Base-by-base conservation (phyloP, 2,113 vertebrate genomes). In the Brachyhypopomus gauderio region DNA sequence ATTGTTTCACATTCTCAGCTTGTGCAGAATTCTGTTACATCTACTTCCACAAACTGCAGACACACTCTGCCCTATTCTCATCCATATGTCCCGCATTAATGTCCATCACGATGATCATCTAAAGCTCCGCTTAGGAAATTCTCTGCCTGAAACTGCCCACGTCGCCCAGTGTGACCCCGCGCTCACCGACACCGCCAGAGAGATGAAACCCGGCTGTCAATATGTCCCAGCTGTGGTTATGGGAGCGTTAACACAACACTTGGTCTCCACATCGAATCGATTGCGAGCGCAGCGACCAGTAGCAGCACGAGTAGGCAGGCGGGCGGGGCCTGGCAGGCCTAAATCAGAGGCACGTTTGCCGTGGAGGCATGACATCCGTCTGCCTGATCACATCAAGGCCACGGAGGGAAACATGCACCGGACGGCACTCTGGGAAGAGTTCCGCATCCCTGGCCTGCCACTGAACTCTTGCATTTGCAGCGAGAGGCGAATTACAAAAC, bases 181-280 rank as follows among this genome's bases (percentile, higher is more conserved):
- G 12, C 12, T 52, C 45, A 14, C 45, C 45, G 12, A 11, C 45
- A 52, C 45, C 45, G 12, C 45, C 45, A 11, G 12, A 52, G 41
- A 52, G 45, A 12, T 52, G 45, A 12, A 52, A 14, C 45, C 11
- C 45, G 12, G 52, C 36, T 72, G 84, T 87, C 88, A 80, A 88
- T 90, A 87, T 74, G 55, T 81, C 14, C 52, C 80, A 80, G 64
- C 81, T 83, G 79, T 60, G 67, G 85, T 84, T 87, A 88, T 86
- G 77, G 84, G 83, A 81, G 76, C 62, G 56, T 60, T 81, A 86
- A 85, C 79, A 56, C 73, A 85, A 85, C 70, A 79, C 87, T 84
- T 85, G 83, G 83, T 81, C 75, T 85, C 62, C 56, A 80, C 14
- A 67, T 75, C 80, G 70, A 67, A 91, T 90, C 56, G 17, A 91